Evolutionary conservation across 35 echinoderm and acorn worm species (phyloP).

Genomic region (Nesometra sesokonis): DNA sequence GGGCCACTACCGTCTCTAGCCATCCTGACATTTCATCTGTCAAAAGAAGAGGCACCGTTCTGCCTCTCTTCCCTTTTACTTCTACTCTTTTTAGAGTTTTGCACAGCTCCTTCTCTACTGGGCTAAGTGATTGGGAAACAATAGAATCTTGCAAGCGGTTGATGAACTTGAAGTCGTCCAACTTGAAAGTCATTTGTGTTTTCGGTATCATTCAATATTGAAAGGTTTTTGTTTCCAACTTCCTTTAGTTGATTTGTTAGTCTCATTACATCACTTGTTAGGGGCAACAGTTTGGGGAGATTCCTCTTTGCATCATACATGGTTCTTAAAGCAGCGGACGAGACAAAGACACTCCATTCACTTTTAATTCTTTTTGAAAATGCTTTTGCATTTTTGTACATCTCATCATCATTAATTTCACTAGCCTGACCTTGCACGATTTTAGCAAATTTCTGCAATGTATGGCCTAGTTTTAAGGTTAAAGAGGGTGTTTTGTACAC

Average conservation of each 20-base stretch:
- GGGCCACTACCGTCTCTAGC: slow-evolving; percentile 20
- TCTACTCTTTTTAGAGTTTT: slow-evolving; percentile 33
- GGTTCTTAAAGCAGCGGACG: slow-evolving; percentile 14
- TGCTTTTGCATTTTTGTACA: too few species aligned
- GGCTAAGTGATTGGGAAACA: slow-evolving; percentile 14
- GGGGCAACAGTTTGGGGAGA: slow-evolving; percentile 6
- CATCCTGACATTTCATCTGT: slow-evolving; percentile 37
- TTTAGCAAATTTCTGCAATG: neutral
- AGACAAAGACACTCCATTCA: slow-evolving; percentile 21
- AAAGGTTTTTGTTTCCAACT: slow-evolving; percentile 4
- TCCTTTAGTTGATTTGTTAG: slow-evolving; percentile 24
- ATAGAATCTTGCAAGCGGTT: neutral
- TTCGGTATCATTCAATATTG: neutral
- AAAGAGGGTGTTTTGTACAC: slow-evolving; percentile 18
- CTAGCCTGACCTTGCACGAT: too few species aligned
- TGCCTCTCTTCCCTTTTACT: slow-evolving; percentile 45
- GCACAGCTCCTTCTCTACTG: slow-evolving; percentile 41
- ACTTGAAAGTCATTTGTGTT: neutral
- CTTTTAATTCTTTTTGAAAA: too few species aligned
- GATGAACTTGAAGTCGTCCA: slow-evolving; percentile 26
- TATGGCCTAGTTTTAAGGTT: slow-evolving; percentile 32
- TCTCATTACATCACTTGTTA: slow-evolving; percentile 17
- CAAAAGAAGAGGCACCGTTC: slow-evolving; percentile 42
- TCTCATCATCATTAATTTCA: too few species aligned
- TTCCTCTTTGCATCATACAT: slow-evolving; percentile 13